These are phyloP conservation scores for Drosophila suboccidentalis DNA, from an alignment of 2,888 invertebrate species.

Conservation along the genomic window DNA sequence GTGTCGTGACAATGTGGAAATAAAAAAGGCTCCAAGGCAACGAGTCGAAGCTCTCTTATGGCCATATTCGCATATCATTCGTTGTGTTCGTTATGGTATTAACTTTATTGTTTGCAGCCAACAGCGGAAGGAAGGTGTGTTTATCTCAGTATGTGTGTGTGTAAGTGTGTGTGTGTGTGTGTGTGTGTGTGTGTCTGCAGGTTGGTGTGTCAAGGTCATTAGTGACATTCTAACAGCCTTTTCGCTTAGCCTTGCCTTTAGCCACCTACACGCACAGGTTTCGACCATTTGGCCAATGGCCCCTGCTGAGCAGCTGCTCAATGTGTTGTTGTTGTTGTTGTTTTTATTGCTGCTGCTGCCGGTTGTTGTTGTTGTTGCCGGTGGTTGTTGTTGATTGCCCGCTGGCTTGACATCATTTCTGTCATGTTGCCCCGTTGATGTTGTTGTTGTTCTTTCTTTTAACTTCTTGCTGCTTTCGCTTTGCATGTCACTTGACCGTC, in stretches of 20 bases:
- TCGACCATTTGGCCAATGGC: slow-evolving; percentile 57
- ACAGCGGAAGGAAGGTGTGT: slow-evolving; percentile 74
- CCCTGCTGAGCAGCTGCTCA: slow-evolving; percentile 47
- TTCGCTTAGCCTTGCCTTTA: slow-evolving; percentile 53
- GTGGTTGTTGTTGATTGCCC: slow-evolving; percentile 39
- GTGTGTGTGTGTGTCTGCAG: slow-evolving; percentile 28
- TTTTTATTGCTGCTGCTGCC: slow-evolving; percentile 10
- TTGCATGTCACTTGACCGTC: slow-evolving; percentile 70
- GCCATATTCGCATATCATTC: slow-evolving; percentile 51
- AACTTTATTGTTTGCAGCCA: slow-evolving; percentile 13
- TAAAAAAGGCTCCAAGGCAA: slow-evolving; percentile 46
- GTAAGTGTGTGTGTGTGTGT: slow-evolving; percentile 1
- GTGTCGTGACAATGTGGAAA: slow-evolving; percentile 30
- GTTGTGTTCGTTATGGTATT: slow-evolving; percentile 24
- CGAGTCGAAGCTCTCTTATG: slow-evolving; percentile 25
- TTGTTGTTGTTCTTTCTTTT: slow-evolving; percentile 17
- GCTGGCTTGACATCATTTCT: slow-evolving; percentile 75
- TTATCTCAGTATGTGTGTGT: slow-evolving; percentile 3
- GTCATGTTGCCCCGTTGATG: slow-evolving; percentile 59
- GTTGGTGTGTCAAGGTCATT: slow-evolving; percentile 76
- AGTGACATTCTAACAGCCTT: slow-evolving; percentile 72
- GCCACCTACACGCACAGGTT: slow-evolving; percentile 38
- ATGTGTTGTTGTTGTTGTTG: slow-evolving; percentile 18
- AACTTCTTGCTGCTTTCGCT: slow-evolving; percentile 55
- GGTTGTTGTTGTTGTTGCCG: slow-evolving; percentile 28